Evolutionary conservation across 2,888 invertebrate species (phyloP).

Genomic region (Perizoma affinitatum): DNA sequence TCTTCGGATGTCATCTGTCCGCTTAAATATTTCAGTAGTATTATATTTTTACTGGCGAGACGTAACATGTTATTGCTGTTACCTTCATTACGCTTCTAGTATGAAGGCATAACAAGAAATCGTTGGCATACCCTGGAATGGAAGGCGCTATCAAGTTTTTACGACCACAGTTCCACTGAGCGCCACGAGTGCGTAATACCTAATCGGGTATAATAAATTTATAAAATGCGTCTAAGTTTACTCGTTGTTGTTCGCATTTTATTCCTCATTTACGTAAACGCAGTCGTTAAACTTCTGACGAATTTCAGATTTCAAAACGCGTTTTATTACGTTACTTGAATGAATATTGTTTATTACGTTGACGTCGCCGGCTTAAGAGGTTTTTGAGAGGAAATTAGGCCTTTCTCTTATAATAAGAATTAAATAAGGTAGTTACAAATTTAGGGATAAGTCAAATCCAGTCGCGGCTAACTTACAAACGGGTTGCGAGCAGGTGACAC

Average conservation of each 20-base stretch:
- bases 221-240: conserved; percentile 50
- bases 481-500: conserved; percentile 70
- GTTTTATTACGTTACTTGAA: conserved; percentile 39
- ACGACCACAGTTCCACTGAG: conserved; percentile 53
- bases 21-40: conserved; percentile 22
- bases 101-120: conserved; percentile 34
- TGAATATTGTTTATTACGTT: conserved; percentile 34
- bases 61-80: conserved; percentile 25
- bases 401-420: conserved; percentile 14
- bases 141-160: conserved; percentile 55
- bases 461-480: conserved; percentile 32
- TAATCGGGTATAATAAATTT: conserved; percentile 58
- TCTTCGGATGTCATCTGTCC: conserved; percentile 16
- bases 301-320: conserved; percentile 38
- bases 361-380: conserved; percentile 19
- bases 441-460: conserved; percentile 36
- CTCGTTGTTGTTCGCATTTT: conserved; percentile 45
- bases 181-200: conserved; percentile 53
- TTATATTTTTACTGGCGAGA: conserved; percentile 22
- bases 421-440: conserved; percentile 2
- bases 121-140: conserved; percentile 41
- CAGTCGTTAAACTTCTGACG: conserved; percentile 37
- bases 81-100: conserved; percentile 27
- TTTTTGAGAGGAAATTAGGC: conserved; percentile 18
- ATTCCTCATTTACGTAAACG: conserved; percentile 40